A percentile compares a stretch with the other conserved stretches of the same genome.
Evolutionary conservation across 2,888 invertebrate species (phyloP).

Genomic region (Lasioglossum malachurum): DNA sequence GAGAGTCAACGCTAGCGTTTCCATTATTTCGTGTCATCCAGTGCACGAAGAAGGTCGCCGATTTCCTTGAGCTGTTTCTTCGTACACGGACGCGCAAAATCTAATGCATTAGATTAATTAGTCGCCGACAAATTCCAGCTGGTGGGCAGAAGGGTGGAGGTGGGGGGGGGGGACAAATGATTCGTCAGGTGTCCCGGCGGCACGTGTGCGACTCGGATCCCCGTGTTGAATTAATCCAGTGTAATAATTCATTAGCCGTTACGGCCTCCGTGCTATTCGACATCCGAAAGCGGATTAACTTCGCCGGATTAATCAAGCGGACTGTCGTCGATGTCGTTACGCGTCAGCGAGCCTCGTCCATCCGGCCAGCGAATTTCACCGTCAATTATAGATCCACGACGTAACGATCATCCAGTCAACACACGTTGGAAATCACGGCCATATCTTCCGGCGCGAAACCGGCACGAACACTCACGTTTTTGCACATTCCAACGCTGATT

Average conservation of each 20-base stretch:
- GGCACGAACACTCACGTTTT: neutral
- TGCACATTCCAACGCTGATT: neutral
- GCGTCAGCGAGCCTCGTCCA: neutral
- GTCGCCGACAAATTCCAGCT: neutral
- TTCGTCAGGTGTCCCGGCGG: neutral
- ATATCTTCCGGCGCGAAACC: neutral
- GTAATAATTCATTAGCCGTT: slow-evolving; percentile 26
- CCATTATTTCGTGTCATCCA: neutral
- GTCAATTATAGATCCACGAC: neutral
- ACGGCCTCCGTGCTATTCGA: neutral
- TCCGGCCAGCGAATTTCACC: neutral
- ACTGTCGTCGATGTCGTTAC: neutral
- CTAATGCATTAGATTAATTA: slow-evolving; percentile 11
- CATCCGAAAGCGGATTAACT: neutral
- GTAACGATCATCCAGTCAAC: neutral
- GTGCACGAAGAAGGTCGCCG: neutral
- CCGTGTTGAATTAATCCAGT: slow-evolving; percentile 40
- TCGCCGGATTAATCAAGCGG: slow-evolving; percentile 10
- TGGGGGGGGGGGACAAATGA: neutral
- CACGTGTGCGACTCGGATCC: neutral
- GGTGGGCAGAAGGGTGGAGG: neutral
- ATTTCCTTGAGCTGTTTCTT: neutral
- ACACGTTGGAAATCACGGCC: neutral
- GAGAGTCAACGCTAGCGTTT: neutral
- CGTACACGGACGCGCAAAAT: neutral